Evolutionary conservation across 2,888 invertebrate species (phyloP), one percentile per base, ranked within the genome.

Genomic region (Candidula unifasciata): DNA sequence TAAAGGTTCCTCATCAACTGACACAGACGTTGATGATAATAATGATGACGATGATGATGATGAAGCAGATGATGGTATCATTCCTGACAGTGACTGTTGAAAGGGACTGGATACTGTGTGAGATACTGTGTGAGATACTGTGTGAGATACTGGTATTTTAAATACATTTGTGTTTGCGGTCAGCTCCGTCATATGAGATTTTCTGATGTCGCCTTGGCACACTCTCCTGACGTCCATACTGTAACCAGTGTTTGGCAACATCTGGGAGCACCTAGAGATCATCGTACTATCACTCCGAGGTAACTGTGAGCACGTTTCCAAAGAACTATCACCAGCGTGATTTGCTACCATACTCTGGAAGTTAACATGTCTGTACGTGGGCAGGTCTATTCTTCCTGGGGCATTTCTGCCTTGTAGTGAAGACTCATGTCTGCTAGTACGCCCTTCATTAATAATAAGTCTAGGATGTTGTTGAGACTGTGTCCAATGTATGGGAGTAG

Each of bases 381-480:
- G 27, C 3, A 6, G 3, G 30, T 54, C 54, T 16, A 30, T 13
- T 27, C 18, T 21, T 54, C 54, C 3, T 18, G 30, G 3, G 16
- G 54, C 6, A 30, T 13, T 74, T 33, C 54, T 54, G 6, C n/a
- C 2, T 37, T 16, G 18, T 73, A 35, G 21, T 8, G 24, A 2
- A 24, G 13, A 13, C 3, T 37, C 35, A 64, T 77, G 79, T 8
- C 6, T 52, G 30, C 68, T 66, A 0, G 44, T 44, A 27, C 44
- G 52, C n/a, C 44, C 68, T 3, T 79, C 66, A 64, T 79, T 66
- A 6, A 30, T 6, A n/a, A 44, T 21, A 2, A 57, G 30, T 21
- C 35, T 35, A 2, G 68, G 79, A 79, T 66, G 79, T 30, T 78
- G 77, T 33, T 78, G 24, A 21, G 54, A 21, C 30, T 57, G 76